Evolutionary conservation across 1,140 invertebrate species (phyloP).

Genomic region (Mercenaria mercenaria): DNA sequence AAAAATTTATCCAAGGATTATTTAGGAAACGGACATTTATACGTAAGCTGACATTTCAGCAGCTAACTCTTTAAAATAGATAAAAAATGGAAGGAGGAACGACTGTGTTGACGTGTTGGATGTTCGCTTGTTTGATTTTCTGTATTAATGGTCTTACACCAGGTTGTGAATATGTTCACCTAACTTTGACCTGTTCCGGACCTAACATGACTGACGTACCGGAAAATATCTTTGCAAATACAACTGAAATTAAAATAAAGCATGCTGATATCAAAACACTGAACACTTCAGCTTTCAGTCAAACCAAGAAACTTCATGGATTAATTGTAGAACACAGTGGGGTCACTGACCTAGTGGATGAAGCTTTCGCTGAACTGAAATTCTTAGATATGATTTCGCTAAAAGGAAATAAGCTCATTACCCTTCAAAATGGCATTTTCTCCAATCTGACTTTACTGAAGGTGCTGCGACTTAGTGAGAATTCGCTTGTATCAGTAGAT

Average conservation of each 20-base stretch:
- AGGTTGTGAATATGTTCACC: not conserved
- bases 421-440: conserved; percentile 80
- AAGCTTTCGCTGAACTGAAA: conserved; percentile 61
- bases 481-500: conserved; percentile 86
- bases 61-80: too few relatives aligned
- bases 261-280: not conserved
- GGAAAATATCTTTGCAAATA: not conserved
- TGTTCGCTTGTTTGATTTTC: not conserved
- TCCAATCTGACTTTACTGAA: conserved; percentile 75
- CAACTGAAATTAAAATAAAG: not conserved
- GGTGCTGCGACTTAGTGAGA: conserved; percentile 89
- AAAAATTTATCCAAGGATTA: not conserved
- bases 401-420: conserved; percentile 60
- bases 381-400: conserved; percentile 59
- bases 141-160: not conserved
- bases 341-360: not conserved
- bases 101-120: not conserved
- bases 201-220: not conserved
- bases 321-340: conserved; percentile 10
- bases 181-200: not conserved
- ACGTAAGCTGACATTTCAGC: too few relatives aligned
- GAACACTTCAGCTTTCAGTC: not conserved
- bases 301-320: not conserved
- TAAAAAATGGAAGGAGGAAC: not conserved
- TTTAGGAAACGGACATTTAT: too few relatives aligned